Conservation (phyloP, 2,888 invertebrate species). For the Colletes collaris region DNA sequence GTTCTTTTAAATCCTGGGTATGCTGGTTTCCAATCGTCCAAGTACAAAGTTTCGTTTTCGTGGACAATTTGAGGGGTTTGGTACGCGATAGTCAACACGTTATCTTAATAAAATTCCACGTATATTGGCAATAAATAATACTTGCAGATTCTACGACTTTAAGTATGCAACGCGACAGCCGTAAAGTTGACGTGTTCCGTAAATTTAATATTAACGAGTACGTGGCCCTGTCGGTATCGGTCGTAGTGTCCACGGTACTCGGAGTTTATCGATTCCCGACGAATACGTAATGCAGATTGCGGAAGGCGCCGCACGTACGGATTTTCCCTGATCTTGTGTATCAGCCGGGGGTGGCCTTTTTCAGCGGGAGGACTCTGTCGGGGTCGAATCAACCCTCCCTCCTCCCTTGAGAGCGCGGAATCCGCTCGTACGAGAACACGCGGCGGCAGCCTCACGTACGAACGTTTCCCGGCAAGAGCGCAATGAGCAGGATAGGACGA, state of each 20-base stretch:
- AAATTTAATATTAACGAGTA: too few species aligned
- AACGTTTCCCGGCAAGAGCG: conserved; percentile 47
- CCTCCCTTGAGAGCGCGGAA: conserved; percentile 37
- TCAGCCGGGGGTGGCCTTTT: conserved; percentile 71
- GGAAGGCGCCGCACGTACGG: conserved; percentile 68
- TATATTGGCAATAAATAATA: too few species aligned
- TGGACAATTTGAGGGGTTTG: too few species aligned
- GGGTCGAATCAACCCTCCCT: conserved; percentile 9
- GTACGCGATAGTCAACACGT: too few species aligned
- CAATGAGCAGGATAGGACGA: conserved; percentile 63
- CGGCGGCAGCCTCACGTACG: conserved; percentile 50
- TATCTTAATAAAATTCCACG: too few species aligned
- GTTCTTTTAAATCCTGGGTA: too few species aligned
- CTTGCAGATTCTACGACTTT: too few species aligned
- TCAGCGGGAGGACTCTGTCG: conserved; percentile 19
- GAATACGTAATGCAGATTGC: conserved; percentile 77
- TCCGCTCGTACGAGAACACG: conserved; percentile 25
- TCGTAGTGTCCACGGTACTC: conserved; percentile 5
- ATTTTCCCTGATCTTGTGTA: conserved; percentile 74
- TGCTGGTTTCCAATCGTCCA: too few species aligned
- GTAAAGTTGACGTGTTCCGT: too few species aligned
- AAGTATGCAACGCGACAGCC: too few species aligned
- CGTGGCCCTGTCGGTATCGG: too few species aligned
- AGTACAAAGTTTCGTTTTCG: too few species aligned
- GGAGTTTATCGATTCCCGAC: conserved; percentile 43